Percentiles rank a stretch among this genome's conserved stretches.
These are phyloP conservation scores for Seladonia tumulorum DNA, from an alignment of 2,888 invertebrate genomes.

Conservation along the genomic window DNA sequence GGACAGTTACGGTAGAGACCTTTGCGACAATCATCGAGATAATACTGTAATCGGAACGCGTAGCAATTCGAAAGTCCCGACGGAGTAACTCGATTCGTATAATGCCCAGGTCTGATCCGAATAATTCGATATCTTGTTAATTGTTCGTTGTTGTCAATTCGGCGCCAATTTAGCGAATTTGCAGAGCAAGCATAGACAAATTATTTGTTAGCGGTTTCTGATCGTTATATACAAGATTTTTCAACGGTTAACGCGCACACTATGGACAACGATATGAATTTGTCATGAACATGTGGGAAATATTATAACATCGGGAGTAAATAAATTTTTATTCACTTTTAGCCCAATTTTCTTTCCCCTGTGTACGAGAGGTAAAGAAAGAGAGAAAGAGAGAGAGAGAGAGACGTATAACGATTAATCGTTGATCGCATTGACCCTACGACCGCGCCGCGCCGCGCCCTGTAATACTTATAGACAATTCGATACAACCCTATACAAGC, in stretches of 20 bases:
- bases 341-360: slow-evolving; percentile 32
- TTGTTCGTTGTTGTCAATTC: slow-evolving; percentile 9
- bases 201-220: slow-evolving; percentile 43
- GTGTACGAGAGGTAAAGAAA: background rate
- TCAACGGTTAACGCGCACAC: slow-evolving; percentile 45
- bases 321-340: slow-evolving; percentile 61
- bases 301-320: slow-evolving; percentile 59
- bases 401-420: no score
- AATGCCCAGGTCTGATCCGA: background rate
- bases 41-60: background rate
- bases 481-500: no score
- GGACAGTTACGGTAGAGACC: background rate
- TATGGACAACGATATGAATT: slow-evolving; percentile 55
- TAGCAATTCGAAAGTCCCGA: background rate
- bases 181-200: slow-evolving; percentile 1
- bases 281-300: slow-evolving; percentile 55
- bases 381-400: background rate
- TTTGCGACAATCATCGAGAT: background rate
- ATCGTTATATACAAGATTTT: slow-evolving; percentile 42
- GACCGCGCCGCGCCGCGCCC: no score
- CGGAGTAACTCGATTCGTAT: background rate
- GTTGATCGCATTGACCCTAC: no score
- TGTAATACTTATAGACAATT: no score
- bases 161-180: slow-evolving; percentile 21
- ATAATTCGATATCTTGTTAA: slow-evolving; percentile 1